These are phyloP conservation scores for Rhinella marina DNA, from an alignment of 2,797 vertebrate species.

Conservation along the genomic window DNA sequence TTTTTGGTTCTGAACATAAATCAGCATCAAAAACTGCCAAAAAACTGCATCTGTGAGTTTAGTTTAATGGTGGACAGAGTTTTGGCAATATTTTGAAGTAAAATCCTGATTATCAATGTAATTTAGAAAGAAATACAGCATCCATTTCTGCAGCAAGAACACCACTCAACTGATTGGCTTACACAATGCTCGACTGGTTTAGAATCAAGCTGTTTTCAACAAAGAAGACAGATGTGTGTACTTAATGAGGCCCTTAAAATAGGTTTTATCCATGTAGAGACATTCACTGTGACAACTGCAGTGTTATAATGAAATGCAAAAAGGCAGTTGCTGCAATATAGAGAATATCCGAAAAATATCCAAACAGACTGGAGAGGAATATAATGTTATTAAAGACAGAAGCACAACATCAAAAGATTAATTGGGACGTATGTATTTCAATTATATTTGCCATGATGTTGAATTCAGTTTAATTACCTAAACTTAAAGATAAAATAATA, in stretches of 20 bases:
- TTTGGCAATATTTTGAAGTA: background rate
- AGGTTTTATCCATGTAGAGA: conserved; percentile 15
- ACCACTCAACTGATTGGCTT: background rate
- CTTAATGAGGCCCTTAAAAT: conserved; percentile 35
- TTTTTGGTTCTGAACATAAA: background rate
- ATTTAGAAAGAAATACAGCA: background rate
- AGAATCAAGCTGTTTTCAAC: conserved; percentile 29
- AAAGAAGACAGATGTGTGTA: conserved; percentile 29
- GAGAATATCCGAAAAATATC: background rate
- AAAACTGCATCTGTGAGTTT: background rate
- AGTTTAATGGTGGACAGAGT: background rate
- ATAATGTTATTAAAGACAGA: no score
- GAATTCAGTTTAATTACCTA: background rate
- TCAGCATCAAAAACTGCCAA: background rate
- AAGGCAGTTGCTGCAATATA: background rate
- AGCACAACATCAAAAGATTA: background rate
- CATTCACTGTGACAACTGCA: background rate
- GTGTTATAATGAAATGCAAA: conserved; percentile 21
- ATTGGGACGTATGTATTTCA: background rate
- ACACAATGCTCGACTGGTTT: conserved; percentile 21
- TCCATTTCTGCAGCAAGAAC: background rate
- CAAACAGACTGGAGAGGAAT: background rate
- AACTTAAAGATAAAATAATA: background rate
- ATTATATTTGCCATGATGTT: background rate
- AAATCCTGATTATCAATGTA: background rate